Conservation (phyloP, 2,888 invertebrate genomes). For the Rhagophthalmus giganteus region DNA sequence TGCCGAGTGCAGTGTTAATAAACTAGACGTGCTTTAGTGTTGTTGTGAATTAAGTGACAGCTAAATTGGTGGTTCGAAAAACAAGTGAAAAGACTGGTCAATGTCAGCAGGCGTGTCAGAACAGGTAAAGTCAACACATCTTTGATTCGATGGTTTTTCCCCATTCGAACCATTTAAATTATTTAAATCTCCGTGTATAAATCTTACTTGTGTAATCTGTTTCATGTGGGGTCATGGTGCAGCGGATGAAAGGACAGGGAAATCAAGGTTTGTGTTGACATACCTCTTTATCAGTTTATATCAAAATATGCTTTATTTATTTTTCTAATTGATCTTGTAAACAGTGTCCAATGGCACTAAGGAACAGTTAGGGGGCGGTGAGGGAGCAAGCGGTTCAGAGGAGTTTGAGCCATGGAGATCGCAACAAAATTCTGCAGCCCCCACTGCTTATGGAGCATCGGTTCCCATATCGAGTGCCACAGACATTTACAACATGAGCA, state of each 20-base stretch:
- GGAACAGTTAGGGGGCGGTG: constrained; percentile 76
- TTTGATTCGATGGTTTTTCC: constrained; percentile 48
- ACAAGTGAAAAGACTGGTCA: constrained; percentile 69
- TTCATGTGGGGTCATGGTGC: constrained; percentile 60
- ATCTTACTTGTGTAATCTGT: constrained; percentile 56
- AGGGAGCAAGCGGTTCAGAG: constrained; percentile 57
- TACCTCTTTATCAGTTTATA: constrained; percentile 11
- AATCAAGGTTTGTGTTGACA: constrained; percentile 66
- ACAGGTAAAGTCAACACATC: constrained; percentile 68
- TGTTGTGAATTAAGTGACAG: constrained; percentile 45
- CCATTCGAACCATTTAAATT: constrained; percentile 39
- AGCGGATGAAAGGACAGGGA: constrained; percentile 88
- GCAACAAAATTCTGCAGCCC: constrained; percentile 59
- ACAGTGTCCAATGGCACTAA: constrained; percentile 77
- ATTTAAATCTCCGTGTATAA: constrained; percentile 40
- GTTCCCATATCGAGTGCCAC: constrained; percentile 69
- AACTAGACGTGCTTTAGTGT: constrained; percentile 43
- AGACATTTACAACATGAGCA: constrained; percentile 70
- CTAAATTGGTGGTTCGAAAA: constrained; percentile 51
- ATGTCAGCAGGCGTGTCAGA: constrained; percentile 92
- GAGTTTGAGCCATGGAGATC: constrained; percentile 80
- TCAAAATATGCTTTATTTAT: constrained; percentile 1
- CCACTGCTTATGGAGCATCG: constrained; percentile 55
- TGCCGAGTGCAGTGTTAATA: constrained; percentile 42
- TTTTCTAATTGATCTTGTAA: constrained; percentile 8